Conservation (phyloP, 2,888 invertebrate species). For the Parelbella ahira region DNA sequence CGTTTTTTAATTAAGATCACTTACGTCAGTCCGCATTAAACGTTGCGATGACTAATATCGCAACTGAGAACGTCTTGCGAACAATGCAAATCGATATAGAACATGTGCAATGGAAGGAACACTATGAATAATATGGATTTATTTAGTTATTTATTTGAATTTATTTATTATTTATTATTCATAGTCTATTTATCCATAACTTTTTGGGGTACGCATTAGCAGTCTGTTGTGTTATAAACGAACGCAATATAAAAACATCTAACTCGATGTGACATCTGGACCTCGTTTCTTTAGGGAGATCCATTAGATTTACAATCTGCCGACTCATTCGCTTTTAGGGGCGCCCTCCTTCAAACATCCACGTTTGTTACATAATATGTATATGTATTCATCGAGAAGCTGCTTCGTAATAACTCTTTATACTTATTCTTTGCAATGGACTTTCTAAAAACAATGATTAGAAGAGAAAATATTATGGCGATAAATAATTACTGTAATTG, state of each 20-base stretch:
- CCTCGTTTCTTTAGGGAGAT: slow-evolving; percentile 56
- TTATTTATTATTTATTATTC: no score
- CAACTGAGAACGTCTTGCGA: slow-evolving; percentile 24
- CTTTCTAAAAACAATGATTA: no score
- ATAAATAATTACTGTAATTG: no score
- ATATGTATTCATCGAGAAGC: slow-evolving; percentile 5
- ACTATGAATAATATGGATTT: no score
- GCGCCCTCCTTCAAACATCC: slow-evolving; percentile 32
- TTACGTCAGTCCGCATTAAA: slow-evolving; percentile 32
- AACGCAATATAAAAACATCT: slow-evolving; percentile 36
- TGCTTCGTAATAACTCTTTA: neutral
- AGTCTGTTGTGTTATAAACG: no score
- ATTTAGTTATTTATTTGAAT: no score
- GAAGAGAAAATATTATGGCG: no score
- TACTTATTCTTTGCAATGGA: no score
- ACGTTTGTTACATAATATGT: slow-evolving; percentile 17
- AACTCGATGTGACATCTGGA: slow-evolving; percentile 59
- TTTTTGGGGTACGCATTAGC: no score
- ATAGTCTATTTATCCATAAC: no score
- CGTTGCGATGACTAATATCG: slow-evolving; percentile 14
- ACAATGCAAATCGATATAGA: slow-evolving; percentile 32
- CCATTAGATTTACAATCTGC: slow-evolving; percentile 67
- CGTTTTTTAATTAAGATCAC: slow-evolving; percentile 53
- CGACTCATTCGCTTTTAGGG: slow-evolving; percentile 64
- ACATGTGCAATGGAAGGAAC: neutral